Evolutionary conservation across 2,888 invertebrate genomes (phyloP), one percentile per base, ranked within the genome.

Genomic region (Chydorus sphaericus): DNA sequence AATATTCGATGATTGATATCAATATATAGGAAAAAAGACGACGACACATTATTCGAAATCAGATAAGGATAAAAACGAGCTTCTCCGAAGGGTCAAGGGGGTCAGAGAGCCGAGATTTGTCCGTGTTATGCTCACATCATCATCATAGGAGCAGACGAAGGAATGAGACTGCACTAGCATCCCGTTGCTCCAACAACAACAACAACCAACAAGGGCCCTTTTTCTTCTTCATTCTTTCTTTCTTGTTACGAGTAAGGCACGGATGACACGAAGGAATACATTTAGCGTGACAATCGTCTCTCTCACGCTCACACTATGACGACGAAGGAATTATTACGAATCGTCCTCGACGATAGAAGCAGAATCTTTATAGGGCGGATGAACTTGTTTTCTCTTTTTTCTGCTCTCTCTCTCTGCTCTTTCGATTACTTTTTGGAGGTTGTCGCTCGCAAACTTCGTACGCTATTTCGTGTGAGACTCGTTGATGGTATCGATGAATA

Each of bases 111-210:
- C 26, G 44, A 44, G 44, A 44, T 44, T 44, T 44, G 44, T 44
- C 44, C 44, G 44, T 44, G 44, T 44, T 44, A 44, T 44, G 44
- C 44, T 23, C 44, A 28, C 44, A 44, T 44, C 44, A 44, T 44
- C 44, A 44, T 44, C 44, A 44, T 44, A 20, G 23, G 28, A 16
- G 33, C 33, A 14, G 26, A 44, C 23, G 28, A 18, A 18, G 28
- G 44, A 44, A 44, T 44, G 44, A 44, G 44, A 44, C 44, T 44
- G 44, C 44, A 44, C 44, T 44, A 26, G 44, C 44, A 23, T 23
- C 44, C 39, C 39, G 39, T 23, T 23, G 23, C 10, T 18, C 23
- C 18, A n/a, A n/a, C n/a, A n/a, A n/a, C n/a, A n/a, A n/a, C n/a
- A n/a, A n/a, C n/a, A n/a, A n/a, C n/a, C n/a, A n/a, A n/a, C n/a